Conservation (phyloP, 1,140 invertebrate genomes). For the Heliothis virescens region DNA sequence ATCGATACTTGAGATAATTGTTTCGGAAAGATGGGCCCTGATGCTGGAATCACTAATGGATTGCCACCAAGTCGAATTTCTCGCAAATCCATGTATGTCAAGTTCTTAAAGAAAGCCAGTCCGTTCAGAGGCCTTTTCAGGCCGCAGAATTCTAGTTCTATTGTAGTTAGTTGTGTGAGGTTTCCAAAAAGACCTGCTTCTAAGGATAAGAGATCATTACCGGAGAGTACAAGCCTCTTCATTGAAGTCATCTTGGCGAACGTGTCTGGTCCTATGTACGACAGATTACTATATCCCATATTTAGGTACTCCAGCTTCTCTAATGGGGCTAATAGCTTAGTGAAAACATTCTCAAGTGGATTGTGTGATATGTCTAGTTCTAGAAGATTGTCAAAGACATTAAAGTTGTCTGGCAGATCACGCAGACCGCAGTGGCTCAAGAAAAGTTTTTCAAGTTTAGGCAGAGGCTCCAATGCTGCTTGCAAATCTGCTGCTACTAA, state of each 20-base stretch:
- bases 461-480: constrained; percentile 89
- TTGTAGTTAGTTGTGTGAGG: constrained; percentile 88
- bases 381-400: constrained; percentile 88
- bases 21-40: constrained; percentile 87
- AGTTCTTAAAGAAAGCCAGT: constrained; percentile 89
- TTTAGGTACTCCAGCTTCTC: constrained; percentile 90
- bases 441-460: constrained; percentile 89
- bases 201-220: constrained; percentile 89
- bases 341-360: constrained; percentile 90
- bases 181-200: constrained; percentile 90
- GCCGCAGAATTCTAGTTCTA: constrained; percentile 90
- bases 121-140: constrained; percentile 88
- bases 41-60: constrained; percentile 87
- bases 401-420: constrained; percentile 89
- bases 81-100: constrained; percentile 88
- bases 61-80: constrained; percentile 91
- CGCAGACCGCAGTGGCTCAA: constrained; percentile 89
- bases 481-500: constrained; percentile 89
- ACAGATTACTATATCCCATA: constrained; percentile 91
- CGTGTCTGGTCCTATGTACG: constrained; percentile 88
- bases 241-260: constrained; percentile 91
- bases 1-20: constrained; percentile 88
- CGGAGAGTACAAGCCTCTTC: constrained; percentile 89
- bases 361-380: constrained; percentile 91
- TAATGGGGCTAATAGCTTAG: constrained; percentile 88